Conservation (phyloP, 2,113 vertebrate species). For the Chlorodrepanis virens region DNA sequence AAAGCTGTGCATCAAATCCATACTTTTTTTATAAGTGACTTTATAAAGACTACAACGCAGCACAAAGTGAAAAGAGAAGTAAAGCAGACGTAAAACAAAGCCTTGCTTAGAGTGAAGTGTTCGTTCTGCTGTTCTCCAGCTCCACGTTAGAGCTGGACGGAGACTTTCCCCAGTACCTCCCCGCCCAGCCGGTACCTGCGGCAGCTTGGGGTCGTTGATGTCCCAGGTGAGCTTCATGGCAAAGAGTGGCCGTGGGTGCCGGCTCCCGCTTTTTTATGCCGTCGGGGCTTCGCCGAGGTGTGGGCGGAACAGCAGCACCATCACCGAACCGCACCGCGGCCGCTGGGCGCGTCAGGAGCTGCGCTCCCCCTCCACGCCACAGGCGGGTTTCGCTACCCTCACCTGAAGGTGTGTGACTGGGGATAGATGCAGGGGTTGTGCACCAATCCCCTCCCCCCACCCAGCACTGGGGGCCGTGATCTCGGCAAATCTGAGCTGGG, state of each 20-base stretch:
- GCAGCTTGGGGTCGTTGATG: conserved; percentile 93
- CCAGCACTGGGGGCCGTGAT: accelerated
- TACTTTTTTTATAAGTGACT: not conserved
- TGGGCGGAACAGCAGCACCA: not conserved
- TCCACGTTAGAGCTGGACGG: accelerated
- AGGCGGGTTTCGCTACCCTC: accelerated
- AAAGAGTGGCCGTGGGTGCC: conserved; percentile 14
- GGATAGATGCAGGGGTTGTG: accelerated
- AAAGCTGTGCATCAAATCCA: accelerated
- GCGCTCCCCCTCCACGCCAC: not conserved
- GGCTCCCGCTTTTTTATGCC: conserved; percentile 63
- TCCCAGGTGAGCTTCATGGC: conserved; percentile 94
- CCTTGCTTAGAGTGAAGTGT: accelerated
- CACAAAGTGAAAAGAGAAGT: not conserved
- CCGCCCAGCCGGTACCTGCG: conserved; percentile 74
- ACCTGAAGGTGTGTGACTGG: not conserved
- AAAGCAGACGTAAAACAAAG: accelerated
- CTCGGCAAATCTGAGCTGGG: no score
- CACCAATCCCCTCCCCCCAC: accelerated
- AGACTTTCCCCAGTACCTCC: accelerated
- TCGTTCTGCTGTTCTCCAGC: accelerated
- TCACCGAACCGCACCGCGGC: accelerated
- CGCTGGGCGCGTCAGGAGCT: not conserved
- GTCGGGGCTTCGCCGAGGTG: not conserved
- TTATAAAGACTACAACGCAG: not conserved